Evolutionary conservation across 2,888 invertebrate genomes (phyloP), one percentile per base, ranked within the genome.

Genomic region (Anticlea derivata): DNA sequence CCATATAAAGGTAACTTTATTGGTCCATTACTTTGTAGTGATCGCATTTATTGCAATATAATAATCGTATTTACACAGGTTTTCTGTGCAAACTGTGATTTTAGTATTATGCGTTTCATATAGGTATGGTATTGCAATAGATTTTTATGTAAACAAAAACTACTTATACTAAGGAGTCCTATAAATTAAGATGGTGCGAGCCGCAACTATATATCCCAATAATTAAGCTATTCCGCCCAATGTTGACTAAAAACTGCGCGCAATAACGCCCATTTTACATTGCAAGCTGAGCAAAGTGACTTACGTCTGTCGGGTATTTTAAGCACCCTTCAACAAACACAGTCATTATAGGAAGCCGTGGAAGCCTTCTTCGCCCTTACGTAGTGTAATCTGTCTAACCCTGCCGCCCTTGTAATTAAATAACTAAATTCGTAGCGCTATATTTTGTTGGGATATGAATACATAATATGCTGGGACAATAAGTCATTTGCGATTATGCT

Each of bases 1-100:
- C 63, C 55, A 49, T 72, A 65, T 70, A 73, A 69, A 66, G 51
- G 58, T 58, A 60, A 61, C 53, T 73, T 71, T 73, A 74, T 66
- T 66, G 62, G 61, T 52, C 63, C 61, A 64, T 69, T 70, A 66
- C 65, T 67, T 64, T 66, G 70, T 71, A 63, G 53, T 67, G 69
- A 72, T 70, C 63, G 62, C 50, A 34, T 50, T 52, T 50, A 64
- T 60, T 50, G 61, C 60, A 61, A 63, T 73, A 67, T 68, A 72
- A 54, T 65, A 44, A 61, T 50, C 26, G 62, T 61, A 66, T 62
- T 63, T 62, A 68, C 64, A 61, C 62, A 65, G 44, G 48, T 61
- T 46, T 55, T 60, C 34, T 61, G 48, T 50, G 58, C 54, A 60
- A 60, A 55, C 40, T 12, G 39, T 39, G 38, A 27, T 45, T 45